Evolutionary conservation across 1,140 invertebrate species (phyloP), one percentile per base, ranked within the genome.

Genomic region (Magallana angulata): DNA sequence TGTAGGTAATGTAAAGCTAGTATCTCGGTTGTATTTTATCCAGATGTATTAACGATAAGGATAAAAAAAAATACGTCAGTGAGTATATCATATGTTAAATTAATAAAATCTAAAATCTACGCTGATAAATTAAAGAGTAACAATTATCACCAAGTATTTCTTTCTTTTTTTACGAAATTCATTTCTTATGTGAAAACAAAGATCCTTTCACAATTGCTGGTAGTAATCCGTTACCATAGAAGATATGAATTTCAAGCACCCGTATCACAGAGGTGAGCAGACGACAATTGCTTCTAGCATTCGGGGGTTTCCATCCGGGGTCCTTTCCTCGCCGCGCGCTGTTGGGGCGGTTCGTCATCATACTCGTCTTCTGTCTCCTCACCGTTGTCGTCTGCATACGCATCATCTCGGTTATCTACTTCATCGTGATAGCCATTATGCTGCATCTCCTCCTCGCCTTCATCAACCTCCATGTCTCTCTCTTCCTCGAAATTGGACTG

Each of bases 241-340:
- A 48, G 36, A 48, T 48, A 48, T 48, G 36, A 48, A 48, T 48
- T 64, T 2, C 62, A 24, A 80, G 71, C 71, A 80, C 36, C 71
- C 60, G 36, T 64, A 18, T 64, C 62, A 64, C 62, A 14, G 36
- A 48, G 5, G 36, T 48, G 36, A 48, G 36, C 36, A 48, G 36
- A 48, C 36, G 36, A 48, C 36, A 48, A 5, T 48, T 48, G 36
- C 36, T 48, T 48, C 36, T 60, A 84, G 48, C 83, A 84, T 84
- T 84, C 83, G 30, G 83, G 83, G 30, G 83, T 84, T 84, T 84
- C 83, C 83, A 84, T 84, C 36, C 83, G 58, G 14, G 58, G 58
- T 12, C 83, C 83, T 64, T 84, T 64, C 16, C 83, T 48, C 57
- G 58, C 58, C 7, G 83, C 59, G 5, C 83, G n/a, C 18, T 62